Evolutionary conservation across 2,888 invertebrate species (phyloP), one percentile per base, ranked within the genome.

Genomic region (Thymelicus sylvestris): DNA sequence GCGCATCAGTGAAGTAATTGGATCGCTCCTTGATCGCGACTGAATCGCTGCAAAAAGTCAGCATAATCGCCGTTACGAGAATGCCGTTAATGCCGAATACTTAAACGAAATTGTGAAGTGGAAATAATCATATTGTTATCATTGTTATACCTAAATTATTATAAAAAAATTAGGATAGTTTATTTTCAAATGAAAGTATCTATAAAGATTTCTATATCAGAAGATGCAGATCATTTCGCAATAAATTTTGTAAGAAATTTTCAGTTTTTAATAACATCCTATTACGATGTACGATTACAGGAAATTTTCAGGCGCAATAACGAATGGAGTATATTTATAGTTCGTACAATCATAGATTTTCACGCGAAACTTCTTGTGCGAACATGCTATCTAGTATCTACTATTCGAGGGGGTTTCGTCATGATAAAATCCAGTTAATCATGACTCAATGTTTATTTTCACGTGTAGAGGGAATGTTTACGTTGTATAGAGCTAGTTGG

Each of bases 371-470:
- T 31, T 47, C 19, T 31, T 48, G 63, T 63, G 63, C 63, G 63
- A 48, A 63, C 55, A 55, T 55, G 55, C 55, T 55, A 55, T 55
- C 55, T 24, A 19, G 19, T 19, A n/a, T n/a, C n/a, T n/a, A 55
- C 24, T 12, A 55, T 55, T 24, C 24, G 55, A 55, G 8, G 19
- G 12, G 24, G 24, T 10, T 55, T 55, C 19, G 55, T 55, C 6
- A 55, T 55, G 55, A 55, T 55, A 12, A 24, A 55, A 55, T 55
- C 55, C 44, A 12, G 24, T 2, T 50, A 15, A 38, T 31, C 19
- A 55, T 41, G 41, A 66, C 65, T 66, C 52, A 55, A 8, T 57
- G 13, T 24, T 66, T 13, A 41, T 44, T 66, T 66, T 59, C 50
- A 57, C 31, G 12, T 10, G 24, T 24, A 55, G 24, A 55, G 19